Evolutionary conservation across 1,140 invertebrate genomes (phyloP), one percentile per base, ranked within the genome.

Genomic region (Zaprionus africanus): DNA sequence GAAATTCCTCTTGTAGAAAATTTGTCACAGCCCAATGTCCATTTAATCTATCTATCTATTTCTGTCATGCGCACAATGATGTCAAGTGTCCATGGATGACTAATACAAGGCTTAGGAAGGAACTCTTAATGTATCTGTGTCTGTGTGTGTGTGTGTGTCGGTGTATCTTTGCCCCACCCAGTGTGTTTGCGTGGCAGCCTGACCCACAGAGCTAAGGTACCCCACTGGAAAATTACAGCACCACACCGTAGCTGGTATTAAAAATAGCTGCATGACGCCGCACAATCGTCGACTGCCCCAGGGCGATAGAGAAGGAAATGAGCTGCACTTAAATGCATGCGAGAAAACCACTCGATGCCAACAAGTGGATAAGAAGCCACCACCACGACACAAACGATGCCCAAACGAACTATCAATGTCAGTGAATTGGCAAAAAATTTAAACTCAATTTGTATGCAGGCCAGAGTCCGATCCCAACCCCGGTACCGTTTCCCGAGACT

Each of bases 371-470:
- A 91, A 91, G 88, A 91, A 88, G 88, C 88, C 88, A 91, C 87
- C 87, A 86, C 81, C 88, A 91, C 87, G 81, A 88, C 83, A 91
- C 87, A 91, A 91, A 91, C 82, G 88, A 87, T 83, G 81, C 88
- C 84, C 88, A 91, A 91, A 91, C 88, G 88, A 91, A 88, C 88
- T 91, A 91, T 91, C 88, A 91, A 91, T 91, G 88, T 91, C 81
- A 91, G 90, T 91, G 88, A 91, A 91, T 91, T 91, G 88, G 88
- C 88, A 91, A 88, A 91, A 91, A 91, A 90, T 90, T 84, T 91
- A 84, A 91, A 88, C 88, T 91, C 88, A 91, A 91, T 90, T 90
- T 90, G 86, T 91, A 91, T 91, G 88, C 88, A 91, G 79, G 79
- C 83, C 80, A 75, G 71, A 76, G 84, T 68, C 54, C 63, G 59